Percentiles rank a stretch among this genome's conserved stretches.
Conservation (phyloP, 2,888 invertebrate species). For the Lasioglossum lativentre region DNA sequence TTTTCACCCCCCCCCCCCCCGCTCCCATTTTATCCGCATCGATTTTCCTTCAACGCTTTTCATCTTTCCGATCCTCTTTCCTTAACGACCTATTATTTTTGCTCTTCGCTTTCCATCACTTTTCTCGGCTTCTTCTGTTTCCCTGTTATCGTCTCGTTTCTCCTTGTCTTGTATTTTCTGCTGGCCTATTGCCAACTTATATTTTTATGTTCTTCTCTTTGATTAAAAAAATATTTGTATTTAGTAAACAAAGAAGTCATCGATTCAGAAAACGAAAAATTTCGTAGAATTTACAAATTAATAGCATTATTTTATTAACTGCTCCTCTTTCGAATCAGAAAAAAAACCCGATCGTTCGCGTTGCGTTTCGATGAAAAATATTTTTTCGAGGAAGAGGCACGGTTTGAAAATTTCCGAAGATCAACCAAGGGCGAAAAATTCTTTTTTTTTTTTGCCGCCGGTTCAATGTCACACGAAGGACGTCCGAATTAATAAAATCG, state of each 20-base stretch:
- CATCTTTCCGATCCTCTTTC: conserved; percentile 1
- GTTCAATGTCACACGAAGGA: conserved; percentile 28
- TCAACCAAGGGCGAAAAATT: not conserved
- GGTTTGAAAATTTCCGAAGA: not conserved
- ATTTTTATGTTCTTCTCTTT: not conserved
- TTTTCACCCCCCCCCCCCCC: too few relatives aligned
- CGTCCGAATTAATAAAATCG: conserved; percentile 53
- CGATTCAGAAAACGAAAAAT: too few relatives aligned
- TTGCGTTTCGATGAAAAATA: not conserved
- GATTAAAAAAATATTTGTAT: not conserved
- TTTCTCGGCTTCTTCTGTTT: not conserved
- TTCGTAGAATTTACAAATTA: not conserved
- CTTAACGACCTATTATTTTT: not conserved
- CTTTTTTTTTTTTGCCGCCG: not conserved
- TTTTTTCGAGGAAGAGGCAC: not conserved
- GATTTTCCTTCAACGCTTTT: not conserved
- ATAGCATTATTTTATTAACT: too few relatives aligned
- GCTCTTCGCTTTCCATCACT: not conserved
- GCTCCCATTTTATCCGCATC: not conserved
- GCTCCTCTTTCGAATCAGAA: not conserved
- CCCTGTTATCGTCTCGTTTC: not conserved
- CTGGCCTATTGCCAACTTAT: not conserved
- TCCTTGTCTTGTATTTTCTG: not conserved
- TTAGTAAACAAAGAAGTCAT: too few relatives aligned
- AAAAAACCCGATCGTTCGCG: not conserved